phyloP scores from a whole-genome alignment of 2,888 invertebrate genomes.

The Notodonta ziczac region DNA sequence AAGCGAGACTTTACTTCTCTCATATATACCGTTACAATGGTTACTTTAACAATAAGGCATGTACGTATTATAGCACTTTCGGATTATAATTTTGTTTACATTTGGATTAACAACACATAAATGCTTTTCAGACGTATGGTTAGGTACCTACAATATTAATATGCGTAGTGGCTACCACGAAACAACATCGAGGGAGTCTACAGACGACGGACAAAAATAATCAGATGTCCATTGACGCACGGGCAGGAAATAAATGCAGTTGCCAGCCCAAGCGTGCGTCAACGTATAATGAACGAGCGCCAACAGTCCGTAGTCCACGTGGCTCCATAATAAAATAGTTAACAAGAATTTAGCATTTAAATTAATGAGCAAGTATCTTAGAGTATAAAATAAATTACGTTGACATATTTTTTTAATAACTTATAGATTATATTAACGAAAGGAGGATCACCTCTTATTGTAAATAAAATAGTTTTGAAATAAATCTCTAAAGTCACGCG shows the following conservation, averaged over 20 bases:
- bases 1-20: slow-evolving; percentile 1
- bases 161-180: background rate
- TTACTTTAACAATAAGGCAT: slow-evolving; percentile 33
- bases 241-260: too few species aligned
- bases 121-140: slow-evolving; percentile 24
- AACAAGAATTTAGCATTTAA: slow-evolving; percentile 5
- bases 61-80: slow-evolving; percentile 32
- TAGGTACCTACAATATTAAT: slow-evolving; percentile 21
- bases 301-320: too few species aligned
- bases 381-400: background rate
- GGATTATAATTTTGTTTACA: slow-evolving; percentile 25
- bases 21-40: background rate
- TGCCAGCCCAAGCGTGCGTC: too few species aligned
- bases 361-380: slow-evolving; percentile 5
- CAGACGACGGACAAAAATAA: too few species aligned
- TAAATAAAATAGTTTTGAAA: too few species aligned
- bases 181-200: background rate
- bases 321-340: background rate
- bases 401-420: background rate
- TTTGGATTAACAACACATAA: slow-evolving; percentile 20
- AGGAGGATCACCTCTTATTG: too few species aligned
- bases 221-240: too few species aligned
- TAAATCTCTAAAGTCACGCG: background rate
- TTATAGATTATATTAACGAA: too few species aligned
- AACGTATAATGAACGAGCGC: too few species aligned